Percentiles rank a stretch among this genome's conserved stretches.
Conservation (phyloP, 23 tunicate species). For the Styela clava region DNA sequence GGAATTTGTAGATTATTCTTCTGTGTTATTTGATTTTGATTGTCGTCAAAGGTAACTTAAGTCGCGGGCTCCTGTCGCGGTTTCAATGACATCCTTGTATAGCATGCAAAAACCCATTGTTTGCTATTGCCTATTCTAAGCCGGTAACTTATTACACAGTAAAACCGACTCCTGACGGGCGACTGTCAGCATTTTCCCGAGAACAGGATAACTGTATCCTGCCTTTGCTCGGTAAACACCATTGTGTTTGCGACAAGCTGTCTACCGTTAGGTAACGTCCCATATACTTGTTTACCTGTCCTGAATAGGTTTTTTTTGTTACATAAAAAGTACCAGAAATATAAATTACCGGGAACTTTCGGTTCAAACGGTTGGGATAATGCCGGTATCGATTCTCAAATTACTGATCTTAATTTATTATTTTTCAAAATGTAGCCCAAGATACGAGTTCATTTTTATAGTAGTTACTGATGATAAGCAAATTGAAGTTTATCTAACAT, state of each 20-base stretch:
- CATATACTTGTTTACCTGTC: neutral
- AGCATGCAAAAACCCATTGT: neutral
- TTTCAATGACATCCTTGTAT: neutral
- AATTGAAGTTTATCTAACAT: too few species aligned
- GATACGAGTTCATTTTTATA: neutral
- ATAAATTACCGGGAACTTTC: neutral
- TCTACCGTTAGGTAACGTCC: neutral
- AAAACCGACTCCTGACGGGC: neutral
- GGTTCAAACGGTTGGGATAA: neutral
- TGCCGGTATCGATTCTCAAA: neutral
- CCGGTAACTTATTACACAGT: neutral
- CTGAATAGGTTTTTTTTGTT: neutral
- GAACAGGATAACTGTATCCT: neutral
- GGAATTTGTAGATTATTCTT: too few species aligned
- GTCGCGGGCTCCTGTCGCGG: too few species aligned
- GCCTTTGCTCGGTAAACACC: neutral
- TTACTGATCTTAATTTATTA: neutral
- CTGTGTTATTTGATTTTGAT: too few species aligned
- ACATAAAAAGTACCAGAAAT: neutral
- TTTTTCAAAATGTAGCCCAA: neutral
- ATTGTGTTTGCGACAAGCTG: neutral
- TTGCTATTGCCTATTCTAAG: neutral
- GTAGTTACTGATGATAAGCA: too few species aligned
- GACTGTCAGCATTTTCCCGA: neutral
- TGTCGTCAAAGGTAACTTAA: too few species aligned